phyloP scores from a whole-genome alignment of 2,888 invertebrate genomes.

The Drosophila seclusa region DNA sequence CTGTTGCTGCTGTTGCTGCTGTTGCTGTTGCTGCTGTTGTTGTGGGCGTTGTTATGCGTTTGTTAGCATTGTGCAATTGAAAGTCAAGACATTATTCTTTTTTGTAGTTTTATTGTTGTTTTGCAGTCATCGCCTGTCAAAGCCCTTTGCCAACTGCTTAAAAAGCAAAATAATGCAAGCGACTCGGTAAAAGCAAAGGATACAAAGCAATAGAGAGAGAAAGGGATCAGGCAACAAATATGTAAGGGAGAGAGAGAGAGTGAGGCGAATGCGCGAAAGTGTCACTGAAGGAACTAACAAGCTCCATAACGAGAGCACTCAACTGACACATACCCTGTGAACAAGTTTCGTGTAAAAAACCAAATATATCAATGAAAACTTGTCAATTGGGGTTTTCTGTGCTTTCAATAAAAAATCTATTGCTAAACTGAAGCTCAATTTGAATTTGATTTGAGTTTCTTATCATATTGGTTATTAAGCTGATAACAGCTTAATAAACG shows the following conservation, averaged over 20 bases:
- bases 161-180: slow-evolving; percentile 75
- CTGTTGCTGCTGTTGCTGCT: slow-evolving; percentile 42
- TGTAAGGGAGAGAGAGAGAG: background rate
- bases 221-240: background rate
- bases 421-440: background rate
- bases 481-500: background rate
- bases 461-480: background rate
- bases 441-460: background rate
- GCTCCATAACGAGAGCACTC: background rate
- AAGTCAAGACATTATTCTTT: slow-evolving; percentile 71
- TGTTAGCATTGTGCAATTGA: slow-evolving; percentile 72
- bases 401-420: background rate
- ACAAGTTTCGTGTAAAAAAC: background rate
- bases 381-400: background rate
- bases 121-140: slow-evolving; percentile 67
- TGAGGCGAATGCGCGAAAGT: background rate
- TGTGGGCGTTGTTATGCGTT: slow-evolving; percentile 31
- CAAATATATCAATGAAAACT: background rate
- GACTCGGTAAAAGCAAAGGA: slow-evolving; percentile 7
- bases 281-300: background rate
- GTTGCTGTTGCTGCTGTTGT: slow-evolving; percentile 15
- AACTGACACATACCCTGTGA: background rate
- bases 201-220: background rate
- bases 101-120: slow-evolving; percentile 54
- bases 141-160: slow-evolving; percentile 68